Percentiles rank a stretch among this genome's conserved stretches.
These are phyloP conservation scores for Phoebastria nigripes DNA, from an alignment of 2,797 vertebrate species.

Conservation along the genomic window DNA sequence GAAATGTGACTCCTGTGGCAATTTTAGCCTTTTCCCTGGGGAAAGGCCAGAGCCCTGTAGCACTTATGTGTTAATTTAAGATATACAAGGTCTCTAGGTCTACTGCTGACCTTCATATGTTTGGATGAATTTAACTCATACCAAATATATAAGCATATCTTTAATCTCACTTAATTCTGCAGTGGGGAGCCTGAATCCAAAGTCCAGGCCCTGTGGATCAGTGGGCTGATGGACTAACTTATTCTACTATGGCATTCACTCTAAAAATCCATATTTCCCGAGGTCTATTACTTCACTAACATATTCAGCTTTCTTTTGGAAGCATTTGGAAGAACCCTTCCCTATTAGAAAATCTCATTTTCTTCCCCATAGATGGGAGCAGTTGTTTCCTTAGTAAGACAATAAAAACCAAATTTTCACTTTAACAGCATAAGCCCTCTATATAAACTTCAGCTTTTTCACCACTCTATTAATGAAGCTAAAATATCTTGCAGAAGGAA, in stretches of 20 bases:
- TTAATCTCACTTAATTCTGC: neutral
- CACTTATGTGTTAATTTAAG: neutral
- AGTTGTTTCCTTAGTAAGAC: slow-evolving; percentile 9
- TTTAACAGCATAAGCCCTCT: neutral
- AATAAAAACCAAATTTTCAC: slow-evolving; percentile 6
- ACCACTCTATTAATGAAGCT: neutral
- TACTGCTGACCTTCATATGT: neutral
- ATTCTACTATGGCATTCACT: neutral
- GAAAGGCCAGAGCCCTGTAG: neutral
- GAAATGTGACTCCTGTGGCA: neutral
- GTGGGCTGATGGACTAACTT: neutral
- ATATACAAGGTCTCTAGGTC: neutral
- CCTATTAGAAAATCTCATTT: slow-evolving; percentile 13
- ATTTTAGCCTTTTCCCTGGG: neutral
- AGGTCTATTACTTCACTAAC: neutral
- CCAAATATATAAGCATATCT: neutral
- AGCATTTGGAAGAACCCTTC: neutral
- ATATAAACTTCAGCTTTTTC: neutral
- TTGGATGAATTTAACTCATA: neutral
- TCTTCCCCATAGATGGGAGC: neutral
- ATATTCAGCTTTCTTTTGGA: neutral
- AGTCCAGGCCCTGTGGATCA: neutral
- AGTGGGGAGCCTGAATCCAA: neutral
- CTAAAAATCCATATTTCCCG: neutral
- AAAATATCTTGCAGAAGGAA: neutral